Conservation (phyloP, 2,888 invertebrate genomes). For the Auanema sp. region DNA sequence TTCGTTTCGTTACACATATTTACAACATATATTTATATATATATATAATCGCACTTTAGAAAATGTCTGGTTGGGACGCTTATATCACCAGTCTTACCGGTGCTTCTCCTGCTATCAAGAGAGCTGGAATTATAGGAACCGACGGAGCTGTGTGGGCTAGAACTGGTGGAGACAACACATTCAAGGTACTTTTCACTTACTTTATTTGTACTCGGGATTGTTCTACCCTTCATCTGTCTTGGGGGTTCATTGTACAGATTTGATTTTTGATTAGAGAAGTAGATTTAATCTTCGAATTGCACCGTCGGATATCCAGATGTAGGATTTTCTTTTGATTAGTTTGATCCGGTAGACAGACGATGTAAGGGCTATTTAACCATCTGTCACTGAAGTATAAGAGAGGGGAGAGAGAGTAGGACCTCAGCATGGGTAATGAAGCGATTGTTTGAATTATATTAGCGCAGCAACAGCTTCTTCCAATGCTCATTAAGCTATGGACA, state of each 20-base stretch:
- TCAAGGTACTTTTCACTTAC: slow-evolving; percentile 35
- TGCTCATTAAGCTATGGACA: too few species aligned
- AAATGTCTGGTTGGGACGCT: slow-evolving; percentile 62
- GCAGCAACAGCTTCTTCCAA: neutral
- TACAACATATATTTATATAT: too few species aligned
- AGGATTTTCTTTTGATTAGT: too few species aligned
- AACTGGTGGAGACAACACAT: slow-evolving; percentile 40
- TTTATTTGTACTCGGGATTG: neutral
- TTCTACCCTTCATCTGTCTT: neutral
- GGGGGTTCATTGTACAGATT: neutral
- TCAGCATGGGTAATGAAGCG: neutral
- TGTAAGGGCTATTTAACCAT: too few species aligned
- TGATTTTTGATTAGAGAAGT: slow-evolving; percentile 2
- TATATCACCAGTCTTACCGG: slow-evolving; percentile 52
- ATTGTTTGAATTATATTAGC: slow-evolving; percentile 6
- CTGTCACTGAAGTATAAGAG: too few species aligned
- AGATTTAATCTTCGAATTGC: neutral
- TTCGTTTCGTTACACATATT: too few species aligned
- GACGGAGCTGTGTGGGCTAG: slow-evolving; percentile 62
- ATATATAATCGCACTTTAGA: too few species aligned
- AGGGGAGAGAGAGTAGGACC: neutral
- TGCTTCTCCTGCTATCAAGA: slow-evolving; percentile 47
- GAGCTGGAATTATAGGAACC: slow-evolving; percentile 59
- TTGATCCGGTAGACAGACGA: too few species aligned
- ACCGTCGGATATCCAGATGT: neutral